phyloP scores from a whole-genome alignment of 2,797 vertebrate genomes.

The Parambassis ranga region DNA sequence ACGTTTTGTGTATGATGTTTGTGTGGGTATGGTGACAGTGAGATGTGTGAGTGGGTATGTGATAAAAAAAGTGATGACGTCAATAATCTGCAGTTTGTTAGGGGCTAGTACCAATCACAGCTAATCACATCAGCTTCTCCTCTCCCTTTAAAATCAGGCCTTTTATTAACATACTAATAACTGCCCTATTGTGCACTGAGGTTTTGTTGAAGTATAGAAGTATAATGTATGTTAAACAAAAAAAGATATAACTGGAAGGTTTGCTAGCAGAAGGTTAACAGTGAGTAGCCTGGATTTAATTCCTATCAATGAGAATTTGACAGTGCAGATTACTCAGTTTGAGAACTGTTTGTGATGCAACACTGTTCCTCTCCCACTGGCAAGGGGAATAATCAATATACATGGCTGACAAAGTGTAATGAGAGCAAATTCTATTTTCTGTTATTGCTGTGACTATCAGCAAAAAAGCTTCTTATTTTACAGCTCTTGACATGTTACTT shows the following conservation, averaged over 20 bases:
- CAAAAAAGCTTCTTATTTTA: no score
- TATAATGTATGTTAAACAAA: neutral
- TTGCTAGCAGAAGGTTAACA: neutral
- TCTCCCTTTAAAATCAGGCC: neutral
- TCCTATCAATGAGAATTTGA: neutral
- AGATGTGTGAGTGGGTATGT: neutral
- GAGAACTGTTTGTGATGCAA: neutral
- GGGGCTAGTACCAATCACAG: neutral
- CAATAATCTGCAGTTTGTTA: neutral
- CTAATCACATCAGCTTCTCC: neutral
- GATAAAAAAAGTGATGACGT: neutral
- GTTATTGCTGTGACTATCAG: neutral
- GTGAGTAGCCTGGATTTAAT: neutral
- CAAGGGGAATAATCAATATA: no score
- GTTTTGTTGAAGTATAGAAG: no score
- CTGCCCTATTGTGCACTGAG: neutral
- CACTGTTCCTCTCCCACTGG: no score
- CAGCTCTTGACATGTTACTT: no score
- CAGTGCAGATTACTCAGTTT: neutral
- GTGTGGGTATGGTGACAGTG: neutral
- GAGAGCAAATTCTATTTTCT: neutral
- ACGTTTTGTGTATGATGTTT: neutral
- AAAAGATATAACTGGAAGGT: neutral
- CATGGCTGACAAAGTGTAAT: no score
- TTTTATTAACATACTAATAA: neutral